Conservation (phyloP, 2,797 vertebrate species). For the Tenualosa ilisha region DNA sequence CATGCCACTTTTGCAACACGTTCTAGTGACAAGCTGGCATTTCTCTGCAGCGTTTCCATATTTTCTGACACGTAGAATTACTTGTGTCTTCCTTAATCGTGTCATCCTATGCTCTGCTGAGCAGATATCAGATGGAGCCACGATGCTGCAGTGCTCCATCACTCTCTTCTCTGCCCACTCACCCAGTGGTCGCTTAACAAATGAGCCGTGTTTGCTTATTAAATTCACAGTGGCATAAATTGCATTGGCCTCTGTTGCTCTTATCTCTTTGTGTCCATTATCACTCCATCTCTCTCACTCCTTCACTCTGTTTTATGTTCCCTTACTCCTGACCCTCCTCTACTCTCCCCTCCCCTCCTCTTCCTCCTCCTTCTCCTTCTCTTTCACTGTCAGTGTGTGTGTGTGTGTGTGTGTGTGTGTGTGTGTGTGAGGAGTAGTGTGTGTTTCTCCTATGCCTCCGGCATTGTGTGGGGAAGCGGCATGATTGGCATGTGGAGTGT, state of each 20-base stretch:
- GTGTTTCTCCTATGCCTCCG: slow-evolving; percentile 37
- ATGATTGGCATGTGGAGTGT: slow-evolving; percentile 50
- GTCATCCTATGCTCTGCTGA: neutral
- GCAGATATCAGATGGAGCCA: neutral
- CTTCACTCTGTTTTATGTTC: neutral
- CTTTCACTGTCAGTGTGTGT: slow-evolving; percentile 14
- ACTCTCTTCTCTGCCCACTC: neutral
- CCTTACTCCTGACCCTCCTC: neutral
- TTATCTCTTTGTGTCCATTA: slow-evolving; percentile 18
- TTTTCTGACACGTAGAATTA: neutral
- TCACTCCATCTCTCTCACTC: neutral
- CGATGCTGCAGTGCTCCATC: neutral
- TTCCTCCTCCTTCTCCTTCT: neutral
- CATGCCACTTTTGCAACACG: neutral
- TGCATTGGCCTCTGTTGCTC: slow-evolving; percentile 23
- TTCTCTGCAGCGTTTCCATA: neutral
- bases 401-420: slow-evolving; percentile 29
- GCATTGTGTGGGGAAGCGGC: slow-evolving; percentile 48
- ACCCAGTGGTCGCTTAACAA: neutral
- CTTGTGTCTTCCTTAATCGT: neutral
- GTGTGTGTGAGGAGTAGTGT: slow-evolving; percentile 36
- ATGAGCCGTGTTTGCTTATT: slow-evolving; percentile 19
- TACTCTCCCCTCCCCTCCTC: neutral
- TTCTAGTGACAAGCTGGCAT: neutral
- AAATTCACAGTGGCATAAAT: slow-evolving; percentile 11